phyloP scores from a whole-genome alignment of 2,888 invertebrate species.

The Agrotis clavis region DNA sequence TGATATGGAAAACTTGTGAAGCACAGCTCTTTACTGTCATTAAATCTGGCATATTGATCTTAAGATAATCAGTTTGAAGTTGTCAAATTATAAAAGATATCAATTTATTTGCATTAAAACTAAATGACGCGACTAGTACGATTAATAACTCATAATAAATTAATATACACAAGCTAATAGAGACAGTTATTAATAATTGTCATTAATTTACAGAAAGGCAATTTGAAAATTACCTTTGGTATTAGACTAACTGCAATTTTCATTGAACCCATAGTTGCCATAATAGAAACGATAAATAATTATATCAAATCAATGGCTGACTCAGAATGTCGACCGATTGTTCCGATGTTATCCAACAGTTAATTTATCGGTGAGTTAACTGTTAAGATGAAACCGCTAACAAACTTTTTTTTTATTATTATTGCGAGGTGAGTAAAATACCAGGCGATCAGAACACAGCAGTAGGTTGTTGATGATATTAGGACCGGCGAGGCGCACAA shows the following conservation, averaged over 20 bases:
- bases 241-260: neutral
- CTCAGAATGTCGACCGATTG: constrained; percentile 31
- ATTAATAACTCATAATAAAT: constrained; percentile 33
- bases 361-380: constrained; percentile 58
- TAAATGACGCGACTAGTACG: constrained; percentile 10
- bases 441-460: constrained; percentile 76
- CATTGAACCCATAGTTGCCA: neutral
- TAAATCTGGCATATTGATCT: constrained; percentile 47
- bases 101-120: constrained; percentile 46
- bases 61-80: constrained; percentile 32
- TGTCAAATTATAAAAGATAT: constrained; percentile 44
- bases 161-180: constrained; percentile 27
- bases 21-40: constrained; percentile 8
- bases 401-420: constrained; percentile 64
- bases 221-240: constrained; percentile 8
- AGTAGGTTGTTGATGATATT: constrained; percentile 80
- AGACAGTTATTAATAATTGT: constrained; percentile 41
- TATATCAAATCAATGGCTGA: constrained; percentile 38
- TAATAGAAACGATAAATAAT: constrained; percentile 21
- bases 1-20: neutral
- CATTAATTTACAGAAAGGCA: constrained; percentile 14
- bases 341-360: constrained; percentile 55
- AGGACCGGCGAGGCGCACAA: constrained; percentile 71
- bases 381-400: constrained; percentile 36
- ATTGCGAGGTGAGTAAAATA: constrained; percentile 65